Percentiles rank a stretch among this genome's conserved stretches.
Evolutionary conservation across 1,140 invertebrate genomes (phyloP).

Genomic region (Ridgeia piscesae): DNA sequence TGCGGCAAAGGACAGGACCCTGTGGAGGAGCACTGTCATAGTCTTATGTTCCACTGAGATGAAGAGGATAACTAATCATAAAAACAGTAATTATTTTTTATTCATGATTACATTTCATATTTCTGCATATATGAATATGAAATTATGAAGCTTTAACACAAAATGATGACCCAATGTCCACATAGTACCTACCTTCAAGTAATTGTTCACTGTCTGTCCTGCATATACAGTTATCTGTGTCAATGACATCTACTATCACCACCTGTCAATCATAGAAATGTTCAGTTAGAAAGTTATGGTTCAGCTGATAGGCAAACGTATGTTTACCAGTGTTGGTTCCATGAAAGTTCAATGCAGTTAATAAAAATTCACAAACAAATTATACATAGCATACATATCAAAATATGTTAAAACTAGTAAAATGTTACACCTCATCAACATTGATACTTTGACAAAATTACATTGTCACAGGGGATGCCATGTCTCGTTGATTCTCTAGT

Average conservation of each 20-base stretch:
- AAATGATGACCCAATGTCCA: neutral
- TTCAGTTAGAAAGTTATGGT: too few relatives aligned
- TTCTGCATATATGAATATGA: neutral
- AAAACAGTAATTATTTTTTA: too few relatives aligned
- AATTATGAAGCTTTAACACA: neutral
- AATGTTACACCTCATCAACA: too few relatives aligned
- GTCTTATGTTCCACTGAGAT: too few relatives aligned
- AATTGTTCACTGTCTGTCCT: constrained; percentile 55
- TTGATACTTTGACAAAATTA: too few relatives aligned
- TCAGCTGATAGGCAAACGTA: too few relatives aligned
- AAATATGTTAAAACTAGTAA: neutral
- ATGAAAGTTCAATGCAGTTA: neutral
- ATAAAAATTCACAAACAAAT: neutral
- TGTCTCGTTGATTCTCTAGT: too few relatives aligned
- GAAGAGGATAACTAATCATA: too few relatives aligned
- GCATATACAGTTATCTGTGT: constrained; percentile 50
- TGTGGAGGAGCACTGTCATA: too few relatives aligned
- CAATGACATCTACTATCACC: constrained; percentile 52
- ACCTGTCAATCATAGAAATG: constrained; percentile 38
- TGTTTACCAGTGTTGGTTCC: neutral
- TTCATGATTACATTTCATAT: too few relatives aligned
- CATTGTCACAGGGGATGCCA: too few relatives aligned
- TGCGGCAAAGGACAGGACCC: too few relatives aligned
- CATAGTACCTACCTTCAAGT: constrained; percentile 44
- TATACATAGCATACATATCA: neutral